phyloP scores from a whole-genome alignment of 2,888 invertebrate species.

The Eustalomyia histrio region DNA sequence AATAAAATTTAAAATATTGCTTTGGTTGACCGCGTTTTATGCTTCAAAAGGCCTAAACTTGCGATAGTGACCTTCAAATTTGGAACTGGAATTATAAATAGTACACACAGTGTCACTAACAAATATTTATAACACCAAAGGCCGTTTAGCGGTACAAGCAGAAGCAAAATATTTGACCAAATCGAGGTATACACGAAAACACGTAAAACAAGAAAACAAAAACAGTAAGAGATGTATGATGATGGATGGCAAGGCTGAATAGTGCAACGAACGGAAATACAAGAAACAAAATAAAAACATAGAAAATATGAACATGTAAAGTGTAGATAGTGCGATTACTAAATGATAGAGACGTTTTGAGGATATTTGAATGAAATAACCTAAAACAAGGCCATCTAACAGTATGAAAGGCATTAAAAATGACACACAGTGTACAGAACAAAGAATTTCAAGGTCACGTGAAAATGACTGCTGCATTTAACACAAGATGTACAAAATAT shows the following conservation, averaged over 20 bases:
- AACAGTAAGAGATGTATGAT: conserved; percentile 43
- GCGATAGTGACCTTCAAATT: conserved; percentile 7
- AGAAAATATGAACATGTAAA: background rate
- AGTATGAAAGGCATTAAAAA: conserved; percentile 17
- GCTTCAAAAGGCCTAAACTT: conserved; percentile 5
- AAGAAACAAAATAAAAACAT: conserved; percentile 1
- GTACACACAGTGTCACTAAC: conserved; percentile 26
- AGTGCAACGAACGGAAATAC: conserved; percentile 7
- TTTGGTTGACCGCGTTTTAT: conserved; percentile 41
- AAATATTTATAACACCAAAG: conserved; percentile 12
- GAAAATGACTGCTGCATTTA: background rate
- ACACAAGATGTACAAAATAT: too few species aligned
- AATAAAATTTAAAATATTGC: conserved; percentile 16
- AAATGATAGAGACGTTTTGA: background rate
- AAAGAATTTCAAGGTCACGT: conserved; percentile 25
- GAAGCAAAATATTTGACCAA: conserved; percentile 62
- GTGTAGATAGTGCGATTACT: background rate
- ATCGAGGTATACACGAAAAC: conserved; percentile 50
- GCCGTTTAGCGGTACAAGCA: conserved; percentile 48
- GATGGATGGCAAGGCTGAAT: background rate
- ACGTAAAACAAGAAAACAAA: conserved; percentile 48
- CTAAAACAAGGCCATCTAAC: conserved; percentile 38
- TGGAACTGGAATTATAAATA: conserved; percentile 5
- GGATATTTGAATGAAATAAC: background rate
- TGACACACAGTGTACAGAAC: background rate